A percentile compares a stretch with the other conserved stretches of the same genome.
Evolutionary conservation across 37 sponge, comb jelly and placozoan species (phyloP).

Genomic region (Chondrilla cf. caribensis): DNA sequence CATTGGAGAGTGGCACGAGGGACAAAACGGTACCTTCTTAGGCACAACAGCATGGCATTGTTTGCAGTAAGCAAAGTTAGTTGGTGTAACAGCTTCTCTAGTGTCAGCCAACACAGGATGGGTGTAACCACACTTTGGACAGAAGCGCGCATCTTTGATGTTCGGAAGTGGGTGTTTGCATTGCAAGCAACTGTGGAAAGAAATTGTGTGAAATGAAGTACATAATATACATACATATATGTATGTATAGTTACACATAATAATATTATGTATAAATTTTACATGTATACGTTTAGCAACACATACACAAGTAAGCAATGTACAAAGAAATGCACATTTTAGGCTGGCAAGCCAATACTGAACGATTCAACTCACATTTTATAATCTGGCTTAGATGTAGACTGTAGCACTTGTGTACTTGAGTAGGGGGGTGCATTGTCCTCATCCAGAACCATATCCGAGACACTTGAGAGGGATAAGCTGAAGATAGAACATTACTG

Average conservation of each 20-base stretch:
- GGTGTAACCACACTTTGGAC: slow-evolving; percentile 66
- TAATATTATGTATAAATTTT: neutral
- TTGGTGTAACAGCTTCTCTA: neutral
- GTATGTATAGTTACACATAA: neutral
- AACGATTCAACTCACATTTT: too few relatives aligned
- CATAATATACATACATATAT: neutral
- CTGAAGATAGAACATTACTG: too few relatives aligned
- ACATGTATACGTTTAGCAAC: too few relatives aligned
- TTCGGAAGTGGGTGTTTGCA: neutral
- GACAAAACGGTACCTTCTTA: neutral
- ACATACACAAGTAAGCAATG: too few relatives aligned
- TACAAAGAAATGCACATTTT: too few relatives aligned
- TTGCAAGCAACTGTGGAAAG: neutral
- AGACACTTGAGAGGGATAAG: too few relatives aligned
- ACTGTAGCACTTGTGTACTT: too few relatives aligned
- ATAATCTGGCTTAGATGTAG: too few relatives aligned
- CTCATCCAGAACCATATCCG: too few relatives aligned
- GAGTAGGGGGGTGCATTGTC: too few relatives aligned
- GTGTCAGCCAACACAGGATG: slow-evolving; percentile 51
- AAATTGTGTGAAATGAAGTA: neutral
- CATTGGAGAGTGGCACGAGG: slow-evolving; percentile 9
- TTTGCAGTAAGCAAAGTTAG: neutral
- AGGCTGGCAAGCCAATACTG: too few relatives aligned
- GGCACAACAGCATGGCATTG: slow-evolving; percentile 14
- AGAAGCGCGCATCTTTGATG: slow-evolving; percentile 29